Percentiles rank a stretch among this genome's conserved stretches.
Conservation (phyloP, 2,113 vertebrate genomes). For the Brienomyrus brachyistius region DNA sequence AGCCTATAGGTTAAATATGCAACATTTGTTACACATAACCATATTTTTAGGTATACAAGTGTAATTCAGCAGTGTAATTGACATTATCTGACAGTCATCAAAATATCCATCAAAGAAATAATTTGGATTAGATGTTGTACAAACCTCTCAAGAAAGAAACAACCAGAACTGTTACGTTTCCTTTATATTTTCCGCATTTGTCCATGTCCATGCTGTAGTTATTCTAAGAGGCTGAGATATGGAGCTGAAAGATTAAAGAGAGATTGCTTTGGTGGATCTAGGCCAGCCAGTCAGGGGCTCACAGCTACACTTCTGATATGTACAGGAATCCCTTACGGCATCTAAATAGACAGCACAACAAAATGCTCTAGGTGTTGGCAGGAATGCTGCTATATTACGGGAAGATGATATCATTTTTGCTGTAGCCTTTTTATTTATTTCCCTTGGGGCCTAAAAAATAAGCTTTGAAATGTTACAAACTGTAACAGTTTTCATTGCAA, state of each 20-base stretch:
- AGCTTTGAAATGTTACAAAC: background rate
- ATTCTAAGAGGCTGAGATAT: background rate
- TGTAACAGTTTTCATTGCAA: too few species aligned
- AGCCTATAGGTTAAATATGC: background rate
- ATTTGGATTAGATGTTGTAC: background rate
- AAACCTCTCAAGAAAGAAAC: background rate
- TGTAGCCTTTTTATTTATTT: background rate
- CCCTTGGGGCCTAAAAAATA: background rate
- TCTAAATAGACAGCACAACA: background rate
- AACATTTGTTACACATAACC: background rate
- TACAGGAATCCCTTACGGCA: background rate
- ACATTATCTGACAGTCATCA: background rate
- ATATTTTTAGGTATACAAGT: background rate
- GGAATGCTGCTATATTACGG: background rate
- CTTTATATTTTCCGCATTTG: background rate
- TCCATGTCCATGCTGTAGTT: background rate
- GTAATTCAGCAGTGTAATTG: background rate
- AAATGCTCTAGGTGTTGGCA: background rate
- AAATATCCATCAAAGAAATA: background rate
- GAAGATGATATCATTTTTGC: background rate
- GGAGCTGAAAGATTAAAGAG: conserved; percentile 34
- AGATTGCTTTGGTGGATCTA: conserved; percentile 11
- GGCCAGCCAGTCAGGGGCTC: background rate
- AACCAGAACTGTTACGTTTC: background rate
- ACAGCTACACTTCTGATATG: background rate